These are phyloP conservation scores for Coboldia fuscipes DNA, from an alignment of 1,140 invertebrate genomes.

Conservation along the genomic window DNA sequence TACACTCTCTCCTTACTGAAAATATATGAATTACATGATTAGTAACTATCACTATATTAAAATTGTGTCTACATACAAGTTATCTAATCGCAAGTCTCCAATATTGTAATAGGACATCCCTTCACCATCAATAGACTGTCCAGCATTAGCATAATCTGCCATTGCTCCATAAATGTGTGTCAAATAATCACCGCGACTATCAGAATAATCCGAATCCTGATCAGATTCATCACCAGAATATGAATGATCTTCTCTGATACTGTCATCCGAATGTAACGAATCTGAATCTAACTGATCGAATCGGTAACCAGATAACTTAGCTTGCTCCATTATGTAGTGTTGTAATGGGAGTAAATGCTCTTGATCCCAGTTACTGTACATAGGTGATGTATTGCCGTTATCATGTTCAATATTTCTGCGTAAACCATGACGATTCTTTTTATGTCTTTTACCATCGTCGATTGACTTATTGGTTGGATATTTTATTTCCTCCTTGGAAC, in stretches of 20 bases:
- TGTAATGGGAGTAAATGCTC: constrained; percentile 61
- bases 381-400: constrained; percentile 33
- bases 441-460: constrained; percentile 10
- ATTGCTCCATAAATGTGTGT: constrained; percentile 27
- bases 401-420: constrained; percentile 25
- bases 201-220: constrained; percentile 41
- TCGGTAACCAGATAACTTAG: constrained; percentile 49
- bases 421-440: constrained; percentile 9
- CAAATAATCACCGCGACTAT: constrained; percentile 36
- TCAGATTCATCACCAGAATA: constrained; percentile 39
- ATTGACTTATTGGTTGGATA: background rate
- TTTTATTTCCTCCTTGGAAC: too few relatives aligned
- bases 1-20: too few relatives aligned
- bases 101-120: constrained; percentile 33
- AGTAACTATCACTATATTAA: too few relatives aligned
- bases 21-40: too few relatives aligned
- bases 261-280: constrained; percentile 32
- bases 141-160: constrained; percentile 16
- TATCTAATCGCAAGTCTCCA: too few relatives aligned
- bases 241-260: constrained; percentile 27
- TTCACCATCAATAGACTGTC: too few relatives aligned
- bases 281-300: constrained; percentile 46
- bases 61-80: too few relatives aligned
- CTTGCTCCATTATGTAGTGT: constrained; percentile 73
- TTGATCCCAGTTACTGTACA: constrained; percentile 51